Base-by-base conservation (phyloP, 2,797 vertebrate genomes). In the Alauda arvensis region DNA sequence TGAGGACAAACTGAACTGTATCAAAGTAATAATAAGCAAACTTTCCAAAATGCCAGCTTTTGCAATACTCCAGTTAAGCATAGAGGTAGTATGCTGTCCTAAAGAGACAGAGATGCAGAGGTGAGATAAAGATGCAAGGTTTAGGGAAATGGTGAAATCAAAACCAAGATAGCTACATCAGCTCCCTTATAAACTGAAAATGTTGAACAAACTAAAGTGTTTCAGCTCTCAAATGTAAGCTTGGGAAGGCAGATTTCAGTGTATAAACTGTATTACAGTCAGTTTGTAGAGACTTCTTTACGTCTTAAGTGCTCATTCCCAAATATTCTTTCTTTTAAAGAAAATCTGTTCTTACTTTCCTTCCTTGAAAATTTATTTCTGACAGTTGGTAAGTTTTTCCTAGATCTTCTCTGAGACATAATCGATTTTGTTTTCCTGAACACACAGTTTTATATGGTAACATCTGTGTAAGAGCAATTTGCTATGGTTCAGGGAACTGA, bases 381-480 rank as follows among this genome's bases (percentile, higher is more conserved):
- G n/a, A 20, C 20, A 52, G 12, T 81, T 77, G 21, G 62, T 85
- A 87, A 84, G 48, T 72, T 91, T 46, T 89, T 85, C 70, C 21
- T 69, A 56, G 43, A 55, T 94, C 31, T 92, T 90, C 89, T 94
- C 88, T 81, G 56, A 95, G 75, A 77, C 29, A 17, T 71, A 91
- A 94, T 62, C 85, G 85, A 90, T 94, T 91, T 93, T 94, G 71
- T 93, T 97, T 94, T 93, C 52, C 86, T 49, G 82, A 95, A 79
- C 52, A 63, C 57, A 48, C 63, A 65, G 63, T 93, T 94, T 93
- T 86, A 48, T 87, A 79, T 87, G 79, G 62, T 90, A 89, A 79
- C 93, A 91, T 93, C 90, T 94, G 62, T 84, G 71, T 87, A 92
- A 95, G 91, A 91, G 77, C 91, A 93, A 89, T 95, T 96, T 95